Percentiles rank a stretch among this genome's conserved stretches.
Conservation (phyloP, 2,888 invertebrate species). For the Orthosia gracilis region DNA sequence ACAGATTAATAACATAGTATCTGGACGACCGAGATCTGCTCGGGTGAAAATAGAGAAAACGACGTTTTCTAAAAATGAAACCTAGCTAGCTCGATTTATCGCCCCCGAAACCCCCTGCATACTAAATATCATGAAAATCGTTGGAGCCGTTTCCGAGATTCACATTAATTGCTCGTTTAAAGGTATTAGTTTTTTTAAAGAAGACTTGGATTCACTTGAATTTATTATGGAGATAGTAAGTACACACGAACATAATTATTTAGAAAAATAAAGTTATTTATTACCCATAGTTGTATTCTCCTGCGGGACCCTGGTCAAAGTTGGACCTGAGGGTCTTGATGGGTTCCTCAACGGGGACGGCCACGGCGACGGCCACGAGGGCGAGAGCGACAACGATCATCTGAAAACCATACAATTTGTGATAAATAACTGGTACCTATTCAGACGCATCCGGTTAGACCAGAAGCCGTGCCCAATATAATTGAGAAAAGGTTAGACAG, state of each 20-base stretch:
- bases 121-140: too few relatives aligned
- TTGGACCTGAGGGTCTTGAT: slow-evolving; percentile 9
- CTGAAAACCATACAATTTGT: slow-evolving; percentile 32
- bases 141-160: too few relatives aligned
- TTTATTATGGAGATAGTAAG: background rate
- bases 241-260: background rate
- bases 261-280: background rate
- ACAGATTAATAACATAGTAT: slow-evolving; percentile 2
- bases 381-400: slow-evolving; percentile 60
- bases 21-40: too few relatives aligned
- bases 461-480: too few relatives aligned
- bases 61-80: too few relatives aligned
- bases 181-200: background rate
- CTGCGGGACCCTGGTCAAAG: background rate
- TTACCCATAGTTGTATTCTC: slow-evolving; percentile 36
- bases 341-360: slow-evolving; percentile 29
- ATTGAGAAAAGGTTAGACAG: too few relatives aligned
- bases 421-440: too few relatives aligned
- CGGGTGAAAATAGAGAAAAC: too few relatives aligned
- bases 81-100: too few relatives aligned
- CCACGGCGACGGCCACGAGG: slow-evolving; percentile 60
- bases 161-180: too few relatives aligned
- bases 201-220: background rate
- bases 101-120: too few relatives aligned
- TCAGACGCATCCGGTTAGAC: too few relatives aligned